These are phyloP conservation scores for pig (Sus scrofa) DNA, from an alignment of 2,113 vertebrate genomes.

Conservation along the genomic window T2T-Sscrofa CM000817.6:138847501-138848000, in stretches of 20 bases:
- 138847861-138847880: neutral
- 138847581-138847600: conserved; percentile 40
- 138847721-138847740: neutral
- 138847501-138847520: neutral
- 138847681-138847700: neutral
- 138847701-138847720: neutral
- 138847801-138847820: neutral
- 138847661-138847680: neutral
- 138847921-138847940: neutral
- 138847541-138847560: neutral
- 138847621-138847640: too few species aligned
- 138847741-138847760: too few species aligned
- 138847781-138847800: neutral
- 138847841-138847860: neutral
- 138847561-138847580: neutral
- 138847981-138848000: neutral
- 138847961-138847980: neutral
- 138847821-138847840: neutral
- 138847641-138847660: too few species aligned
- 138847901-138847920: neutral
- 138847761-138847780: neutral
- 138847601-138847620: neutral
- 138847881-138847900: neutral
- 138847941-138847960: neutral
- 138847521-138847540: neutral